These are phyloP conservation scores for Volucella inanis DNA, from an alignment of 2,888 invertebrate species.

Conservation along the genomic window DNA sequence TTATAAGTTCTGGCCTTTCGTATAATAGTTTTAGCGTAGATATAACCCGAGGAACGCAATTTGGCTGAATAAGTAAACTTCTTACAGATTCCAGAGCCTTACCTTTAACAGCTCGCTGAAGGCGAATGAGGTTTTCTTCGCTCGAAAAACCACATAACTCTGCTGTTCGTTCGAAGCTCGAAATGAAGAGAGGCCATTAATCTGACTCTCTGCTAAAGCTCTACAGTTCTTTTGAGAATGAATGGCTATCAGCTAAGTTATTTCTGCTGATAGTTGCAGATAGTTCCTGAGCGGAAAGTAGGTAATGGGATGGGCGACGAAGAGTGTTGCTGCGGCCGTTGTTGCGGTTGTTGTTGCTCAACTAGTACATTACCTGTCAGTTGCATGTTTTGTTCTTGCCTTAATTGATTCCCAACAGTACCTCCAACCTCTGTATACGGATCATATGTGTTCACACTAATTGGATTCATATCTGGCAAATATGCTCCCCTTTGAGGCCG, in stretches of 20 bases:
- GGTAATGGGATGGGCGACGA: background rate
- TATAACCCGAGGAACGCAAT: no score
- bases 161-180: background rate
- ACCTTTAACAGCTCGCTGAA: no score
- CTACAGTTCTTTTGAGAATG: background rate
- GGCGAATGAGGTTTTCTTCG: no score
- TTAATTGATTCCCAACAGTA: background rate
- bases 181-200: background rate
- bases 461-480: background rate
- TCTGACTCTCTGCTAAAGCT: background rate
- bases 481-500: background rate
- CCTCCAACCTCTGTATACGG: background rate
- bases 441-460: background rate
- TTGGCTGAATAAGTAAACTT: no score
- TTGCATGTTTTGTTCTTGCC: no score
- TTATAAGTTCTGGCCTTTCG: no score
- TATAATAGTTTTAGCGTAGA: no score
- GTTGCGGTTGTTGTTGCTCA: conserved; percentile 6
- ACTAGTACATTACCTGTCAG: background rate
- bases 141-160: background rate
- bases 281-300: background rate
- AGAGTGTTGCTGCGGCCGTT: conserved; percentile 14
- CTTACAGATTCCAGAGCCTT: no score
- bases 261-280: background rate
- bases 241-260: background rate